Percentiles rank a stretch among this genome's conserved stretches.
phyloP scores from a whole-genome alignment of 2,888 invertebrate genomes.

The Odontomyia ornata region DNA sequence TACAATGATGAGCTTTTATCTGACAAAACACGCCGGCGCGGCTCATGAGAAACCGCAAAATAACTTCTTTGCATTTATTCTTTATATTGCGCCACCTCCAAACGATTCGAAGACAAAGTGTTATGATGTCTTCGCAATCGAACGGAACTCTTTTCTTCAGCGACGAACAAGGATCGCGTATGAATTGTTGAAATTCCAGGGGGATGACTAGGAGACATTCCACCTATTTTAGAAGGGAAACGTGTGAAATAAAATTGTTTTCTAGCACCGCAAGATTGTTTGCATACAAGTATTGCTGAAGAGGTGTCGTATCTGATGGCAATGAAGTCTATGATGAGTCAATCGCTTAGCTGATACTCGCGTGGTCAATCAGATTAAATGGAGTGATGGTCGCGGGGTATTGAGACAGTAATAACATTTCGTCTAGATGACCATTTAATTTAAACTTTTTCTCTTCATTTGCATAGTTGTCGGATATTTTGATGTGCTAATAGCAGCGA shows the following conservation, averaged over 20 bases:
- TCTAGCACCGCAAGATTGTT: neutral
- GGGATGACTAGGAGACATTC: neutral
- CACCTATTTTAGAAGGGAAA: too few species aligned
- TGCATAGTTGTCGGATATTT: neutral
- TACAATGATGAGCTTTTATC: neutral
- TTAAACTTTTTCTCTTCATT: neutral
- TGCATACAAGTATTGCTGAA: neutral
- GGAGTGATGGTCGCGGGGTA: too few species aligned
- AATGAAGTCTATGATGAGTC: neutral
- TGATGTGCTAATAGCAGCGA: neutral
- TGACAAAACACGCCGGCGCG: neutral
- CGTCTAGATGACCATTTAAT: neutral
- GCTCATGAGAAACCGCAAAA: neutral
- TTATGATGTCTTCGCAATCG: conserved; percentile 3
- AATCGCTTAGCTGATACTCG: neutral
- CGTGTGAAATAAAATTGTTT: neutral
- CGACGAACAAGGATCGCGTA: neutral
- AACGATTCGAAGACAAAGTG: neutral
- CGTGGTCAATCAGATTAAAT: neutral
- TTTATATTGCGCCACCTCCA: too few species aligned
- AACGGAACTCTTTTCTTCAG: conserved; percentile 18
- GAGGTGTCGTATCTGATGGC: neutral
- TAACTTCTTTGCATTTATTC: neutral
- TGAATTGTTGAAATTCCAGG: conserved; percentile 8
- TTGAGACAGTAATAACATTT: neutral